phyloP scores from a whole-genome alignment of 2,888 invertebrate species.

The Phalera bucephala region DNA sequence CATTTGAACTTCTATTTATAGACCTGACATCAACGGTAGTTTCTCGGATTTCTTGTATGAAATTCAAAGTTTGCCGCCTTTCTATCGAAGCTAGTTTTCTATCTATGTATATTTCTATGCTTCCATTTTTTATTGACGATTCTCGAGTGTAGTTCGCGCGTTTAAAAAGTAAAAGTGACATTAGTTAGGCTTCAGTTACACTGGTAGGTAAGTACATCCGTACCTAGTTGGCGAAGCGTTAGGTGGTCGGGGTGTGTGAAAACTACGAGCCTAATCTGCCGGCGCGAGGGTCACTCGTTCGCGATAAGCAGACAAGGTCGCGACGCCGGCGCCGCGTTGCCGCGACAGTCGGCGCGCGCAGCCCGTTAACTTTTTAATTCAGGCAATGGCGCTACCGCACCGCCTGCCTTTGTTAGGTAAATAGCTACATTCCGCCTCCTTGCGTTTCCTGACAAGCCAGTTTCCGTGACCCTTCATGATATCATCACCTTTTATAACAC shows the following conservation, averaged over 20 bases:
- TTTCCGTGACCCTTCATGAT: constrained; percentile 26
- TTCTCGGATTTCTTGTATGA: constrained; percentile 52
- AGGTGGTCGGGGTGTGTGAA: constrained; percentile 42
- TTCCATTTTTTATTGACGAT: no score
- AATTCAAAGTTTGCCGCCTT: constrained; percentile 48
- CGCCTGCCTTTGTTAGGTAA: constrained; percentile 60
- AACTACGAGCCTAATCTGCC: constrained; percentile 61
- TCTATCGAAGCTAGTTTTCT: constrained; percentile 25
- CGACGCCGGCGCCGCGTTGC: constrained; percentile 73
- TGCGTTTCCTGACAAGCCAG: constrained; percentile 30
- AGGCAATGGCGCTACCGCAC: constrained; percentile 58
- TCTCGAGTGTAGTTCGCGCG: no score
- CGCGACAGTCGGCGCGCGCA: constrained; percentile 65
- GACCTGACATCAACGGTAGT: constrained; percentile 66
- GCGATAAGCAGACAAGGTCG: constrained; percentile 80
- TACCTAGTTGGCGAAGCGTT: no score
- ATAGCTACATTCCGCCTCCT: constrained; percentile 44
- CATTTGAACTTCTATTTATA: constrained; percentile 65
- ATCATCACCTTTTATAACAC: constrained; percentile 26
- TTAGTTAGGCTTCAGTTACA: background rate
- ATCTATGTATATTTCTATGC: no score
- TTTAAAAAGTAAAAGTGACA: constrained; percentile 3
- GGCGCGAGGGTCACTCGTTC: constrained; percentile 70
- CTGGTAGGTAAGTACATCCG: background rate
- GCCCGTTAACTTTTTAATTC: constrained; percentile 78